phyloP scores from a whole-genome alignment of 2,113 vertebrate species.

The Macroglossus sobrinus region DNA sequence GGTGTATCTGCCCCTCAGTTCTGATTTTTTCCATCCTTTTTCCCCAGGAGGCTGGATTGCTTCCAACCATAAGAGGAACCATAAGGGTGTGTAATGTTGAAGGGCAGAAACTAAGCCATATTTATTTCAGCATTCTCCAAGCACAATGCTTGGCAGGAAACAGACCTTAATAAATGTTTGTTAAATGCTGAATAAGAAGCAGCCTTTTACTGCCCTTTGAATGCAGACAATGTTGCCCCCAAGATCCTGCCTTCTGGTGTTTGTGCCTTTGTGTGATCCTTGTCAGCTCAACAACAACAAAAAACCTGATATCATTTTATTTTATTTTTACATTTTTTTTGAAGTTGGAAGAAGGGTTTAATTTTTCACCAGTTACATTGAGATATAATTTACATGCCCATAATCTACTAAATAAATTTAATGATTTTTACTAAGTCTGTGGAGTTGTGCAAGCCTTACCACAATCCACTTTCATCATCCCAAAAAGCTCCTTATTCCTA shows the following conservation, averaged over 20 bases:
- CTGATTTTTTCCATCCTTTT: background rate
- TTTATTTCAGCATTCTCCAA: background rate
- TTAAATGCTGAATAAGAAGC: conserved; percentile 4
- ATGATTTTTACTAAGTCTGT: background rate
- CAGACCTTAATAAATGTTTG: background rate
- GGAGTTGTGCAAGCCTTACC: background rate
- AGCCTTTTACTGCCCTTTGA: background rate
- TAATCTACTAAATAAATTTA: background rate
- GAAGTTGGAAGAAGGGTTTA: background rate
- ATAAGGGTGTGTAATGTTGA: background rate
- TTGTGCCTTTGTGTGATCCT: background rate
- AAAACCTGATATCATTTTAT: too few relatives aligned
- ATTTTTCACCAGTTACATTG: background rate
- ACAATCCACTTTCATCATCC: background rate
- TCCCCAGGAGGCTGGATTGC: background rate
- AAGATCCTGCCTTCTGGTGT: background rate
- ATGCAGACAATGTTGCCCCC: background rate
- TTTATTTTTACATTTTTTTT: too few relatives aligned
- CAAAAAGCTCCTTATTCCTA: background rate
- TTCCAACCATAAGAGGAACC: background rate
- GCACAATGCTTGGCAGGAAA: background rate
- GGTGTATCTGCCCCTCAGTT: background rate
- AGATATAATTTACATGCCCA: background rate
- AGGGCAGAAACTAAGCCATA: background rate
- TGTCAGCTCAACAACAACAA: too few relatives aligned